A percentile compares a stretch with the other conserved stretches of the same genome.
Evolutionary conservation across 1,140 invertebrate genomes (phyloP).

Genomic region (Forficula auricularia): DNA sequence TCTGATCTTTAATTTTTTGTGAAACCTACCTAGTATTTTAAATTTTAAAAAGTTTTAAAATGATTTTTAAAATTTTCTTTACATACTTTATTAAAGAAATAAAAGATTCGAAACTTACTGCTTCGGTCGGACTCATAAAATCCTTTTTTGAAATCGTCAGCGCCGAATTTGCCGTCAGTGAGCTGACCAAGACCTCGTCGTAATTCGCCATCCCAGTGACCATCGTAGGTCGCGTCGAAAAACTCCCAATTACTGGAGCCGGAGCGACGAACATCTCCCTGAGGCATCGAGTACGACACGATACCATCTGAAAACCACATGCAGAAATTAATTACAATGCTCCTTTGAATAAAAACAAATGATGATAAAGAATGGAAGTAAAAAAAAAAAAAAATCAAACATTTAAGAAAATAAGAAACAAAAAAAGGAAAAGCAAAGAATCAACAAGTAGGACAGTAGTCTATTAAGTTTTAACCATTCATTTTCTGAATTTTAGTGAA

Average conservation of each 20-base stretch:
- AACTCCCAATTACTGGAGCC: constrained; percentile 46
- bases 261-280: constrained; percentile 54
- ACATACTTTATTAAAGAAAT: too few species aligned
- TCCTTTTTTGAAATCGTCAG: constrained; percentile 58
- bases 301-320: constrained; percentile 49
- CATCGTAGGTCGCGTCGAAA: constrained; percentile 84
- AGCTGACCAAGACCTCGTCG: constrained; percentile 70
- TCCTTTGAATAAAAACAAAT: too few species aligned
- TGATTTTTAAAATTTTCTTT: too few species aligned
- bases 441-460: too few species aligned
- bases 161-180: constrained; percentile 52
- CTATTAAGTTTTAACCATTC: too few species aligned
- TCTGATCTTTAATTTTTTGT: too few species aligned
- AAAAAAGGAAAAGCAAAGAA: constrained; percentile 1
- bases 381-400: not conserved
- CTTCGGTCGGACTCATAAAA: constrained; percentile 36
- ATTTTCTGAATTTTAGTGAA: too few species aligned
- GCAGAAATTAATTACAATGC: constrained; percentile 7
- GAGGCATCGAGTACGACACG: constrained; percentile 64
- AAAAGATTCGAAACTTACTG: constrained; percentile 17
- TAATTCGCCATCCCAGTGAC: constrained; percentile 49
- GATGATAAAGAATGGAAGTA: too few species aligned
- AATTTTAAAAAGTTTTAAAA: too few species aligned
- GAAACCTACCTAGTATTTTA: too few species aligned
- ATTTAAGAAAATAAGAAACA: not conserved